Evolutionary conservation across 2,113 vertebrate species (phyloP), one percentile per base, ranked within the genome.

Genomic region (Edolisoma coerulescens): DNA sequence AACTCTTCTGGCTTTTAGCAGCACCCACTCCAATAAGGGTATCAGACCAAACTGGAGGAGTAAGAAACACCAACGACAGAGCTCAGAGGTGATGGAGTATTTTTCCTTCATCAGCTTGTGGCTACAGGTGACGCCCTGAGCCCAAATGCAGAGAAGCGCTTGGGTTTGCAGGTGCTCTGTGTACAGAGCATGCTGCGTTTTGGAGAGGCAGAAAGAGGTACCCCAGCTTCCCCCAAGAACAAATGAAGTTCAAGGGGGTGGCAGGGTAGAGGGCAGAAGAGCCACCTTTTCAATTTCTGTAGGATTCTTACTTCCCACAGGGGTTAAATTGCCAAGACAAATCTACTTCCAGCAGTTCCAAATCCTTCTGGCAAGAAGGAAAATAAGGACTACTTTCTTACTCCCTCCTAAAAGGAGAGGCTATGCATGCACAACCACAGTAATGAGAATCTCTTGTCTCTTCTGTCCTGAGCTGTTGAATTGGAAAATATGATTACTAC

Each of bases 111-210:
- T 65, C 10, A 37, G 14, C 13, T 32, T 64, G 61, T 6, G 20
- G 37, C 54, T 45, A n/a, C 41, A 35, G 28, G 13, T 52, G 42
- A 53, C 13, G 20, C 19, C 17, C 9, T 7, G 5, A 9, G 4
- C 15, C 20, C 24, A 86, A 41, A 73, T 3, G 6, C 19, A 79
- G 16, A 47, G 28, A 70, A 79, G 12, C 0, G 2, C 13, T 60
- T 3, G 5, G 5, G 23, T 44, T 57, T 3, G 0, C 1, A 5
- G 28, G 17, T 4, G 1, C 0, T 0, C 26, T 39, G 18, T 30
- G 33, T 68, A 28, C 20, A 44, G 28, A 49, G 24, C 15, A 49
- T 0, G 0, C 9, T 83, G 65, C 12, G 11, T n/a, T 71, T 76
- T 35, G 42, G 28, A 74, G 16, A 20, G 20, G 13, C 49, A 84